Evolutionary conservation across 2,113 vertebrate genomes (phyloP), one percentile per base, ranked within the genome.

Genomic region (Chascanopsetta lugubris): DNA sequence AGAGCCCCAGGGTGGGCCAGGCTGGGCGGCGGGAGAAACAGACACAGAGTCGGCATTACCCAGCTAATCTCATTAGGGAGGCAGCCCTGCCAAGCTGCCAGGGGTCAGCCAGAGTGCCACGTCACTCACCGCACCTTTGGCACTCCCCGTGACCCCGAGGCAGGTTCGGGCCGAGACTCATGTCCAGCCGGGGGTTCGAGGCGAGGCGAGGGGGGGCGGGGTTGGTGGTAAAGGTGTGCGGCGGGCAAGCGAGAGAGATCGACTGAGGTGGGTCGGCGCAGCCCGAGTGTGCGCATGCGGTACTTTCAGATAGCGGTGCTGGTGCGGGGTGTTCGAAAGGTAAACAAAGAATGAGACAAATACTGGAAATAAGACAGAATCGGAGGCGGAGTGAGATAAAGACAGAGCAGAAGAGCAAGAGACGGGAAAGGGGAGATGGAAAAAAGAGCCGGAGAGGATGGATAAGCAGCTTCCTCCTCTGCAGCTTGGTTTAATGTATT

Each of bases 91-190:
- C 91, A 93, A 89, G 82, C 76, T 85, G 86, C 71, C 75, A 85
- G 77, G 85, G 91, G 91, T 93, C 92, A 91, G 89, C 90, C 91
- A 92, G 91, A 93, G 91, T 92, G 89, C 87, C 90, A 93, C 89
- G 85, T 91, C 91, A 91, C 86, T 93, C 91, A 92, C 36, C 34
- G 63, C 85, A 92, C 91, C 92, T 92, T 91, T 90, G 90, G 88
- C 85, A 90, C 77, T 82, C 81, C 60, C 67, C 48, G 57, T 86
- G 84, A 91, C 90, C 90, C 72, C 27, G 21, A 63, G 70, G 69
- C 77, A 83, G 84, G 82, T 80, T 83, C 69, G 51, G 50, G 46
- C 56, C 46, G 46, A 72, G 72, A 77, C 62, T 69, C 72, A 50
- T 69, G 70, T 72, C 73, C 57, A 71, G 67, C 56, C 21, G 6